Evolutionary conservation across 2,888 invertebrate species (phyloP), one percentile per base, ranked within the genome.

Genomic region (Ophion ellenae): DNA sequence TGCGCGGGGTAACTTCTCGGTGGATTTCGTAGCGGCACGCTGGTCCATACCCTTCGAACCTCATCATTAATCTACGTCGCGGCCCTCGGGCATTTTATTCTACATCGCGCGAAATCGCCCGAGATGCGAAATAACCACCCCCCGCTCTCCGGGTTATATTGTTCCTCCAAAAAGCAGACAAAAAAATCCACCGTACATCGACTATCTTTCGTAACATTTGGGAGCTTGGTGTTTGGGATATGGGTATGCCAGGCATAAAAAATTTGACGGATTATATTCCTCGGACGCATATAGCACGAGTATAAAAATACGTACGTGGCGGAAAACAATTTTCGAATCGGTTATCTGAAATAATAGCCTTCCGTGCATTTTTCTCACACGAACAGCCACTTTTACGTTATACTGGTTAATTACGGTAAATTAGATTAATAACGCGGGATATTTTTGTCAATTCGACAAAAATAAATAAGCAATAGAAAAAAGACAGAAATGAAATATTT

Each of bases 11-110:
- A 47, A 6, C 40, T 10, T 40, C 28, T 67, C 66, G 66, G n/a
- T 45, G 53, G 66, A 32, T 45, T 67, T 20, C 69, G 47, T 53
- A 28, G 66, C 61, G 40, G 59, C 67, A 66, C 73, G 45, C 47
- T 32, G 61, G 64, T 73, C 45, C 73, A 64, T 59, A 76, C 70
- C 64, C 78, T 78, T 45, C 71, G 61, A 47, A 70, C 20, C 57
- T 45, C 70, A 11, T 79, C 83, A 74, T 83, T 83, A 83, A 79
- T 79, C 83, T 74, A 45, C 17, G 70, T 70, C 78, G 47, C 45
- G 59, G 74, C 63, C 61, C 53, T 71, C 53, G 24, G 11, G 70
- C 47, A 71, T 80, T 63, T 74, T 74, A 40, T 77, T 63, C 36
- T 70, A 40, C 40, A 57, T 28, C 64, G 17, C 57, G 40, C 24